phyloP scores from a whole-genome alignment of 2,888 invertebrate species.

The Acrocera orbiculus region DNA sequence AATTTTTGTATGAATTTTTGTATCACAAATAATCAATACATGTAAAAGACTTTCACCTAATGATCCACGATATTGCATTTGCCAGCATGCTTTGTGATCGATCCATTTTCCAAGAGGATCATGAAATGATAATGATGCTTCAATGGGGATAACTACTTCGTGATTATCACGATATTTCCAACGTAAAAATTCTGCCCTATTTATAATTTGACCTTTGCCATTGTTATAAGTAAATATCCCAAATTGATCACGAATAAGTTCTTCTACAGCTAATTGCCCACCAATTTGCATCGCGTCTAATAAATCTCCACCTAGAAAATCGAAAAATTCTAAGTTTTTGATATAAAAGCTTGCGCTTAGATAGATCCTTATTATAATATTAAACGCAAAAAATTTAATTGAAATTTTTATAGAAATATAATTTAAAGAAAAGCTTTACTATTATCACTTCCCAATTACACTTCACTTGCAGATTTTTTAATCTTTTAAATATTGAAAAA shows the following conservation, averaged over 20 bases:
- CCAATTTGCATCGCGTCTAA: constrained; percentile 74
- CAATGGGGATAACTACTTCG: constrained; percentile 70
- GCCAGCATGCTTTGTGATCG: constrained; percentile 93
- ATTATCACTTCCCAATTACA: too few species aligned
- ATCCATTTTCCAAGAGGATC: constrained; percentile 78
- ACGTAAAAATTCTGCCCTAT: constrained; percentile 69
- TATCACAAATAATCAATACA: constrained; percentile 87
- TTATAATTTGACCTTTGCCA: constrained; percentile 69
- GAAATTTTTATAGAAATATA: not conserved
- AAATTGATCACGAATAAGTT: constrained; percentile 69
- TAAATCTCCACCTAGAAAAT: constrained; percentile 55
- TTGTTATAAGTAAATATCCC: constrained; percentile 74
- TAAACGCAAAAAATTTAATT: not conserved
- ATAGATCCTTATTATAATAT: too few species aligned
- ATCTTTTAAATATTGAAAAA: too few species aligned
- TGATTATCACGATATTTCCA: constrained; percentile 82
- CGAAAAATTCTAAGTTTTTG: too few species aligned
- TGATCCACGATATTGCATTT: constrained; percentile 89
- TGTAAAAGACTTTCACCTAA: constrained; percentile 90
- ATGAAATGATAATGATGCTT: constrained; percentile 65
- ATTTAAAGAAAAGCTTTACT: not conserved
- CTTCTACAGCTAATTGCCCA: constrained; percentile 68
- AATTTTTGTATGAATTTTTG: constrained; percentile 49
- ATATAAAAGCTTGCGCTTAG: not conserved
- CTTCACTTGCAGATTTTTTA: too few species aligned